A percentile compares a stretch with the other conserved stretches of the same genome.
Evolutionary conservation across 2,797 vertebrate species (phyloP).

Genomic region (Microctenopoma stevenorrisi): DNA sequence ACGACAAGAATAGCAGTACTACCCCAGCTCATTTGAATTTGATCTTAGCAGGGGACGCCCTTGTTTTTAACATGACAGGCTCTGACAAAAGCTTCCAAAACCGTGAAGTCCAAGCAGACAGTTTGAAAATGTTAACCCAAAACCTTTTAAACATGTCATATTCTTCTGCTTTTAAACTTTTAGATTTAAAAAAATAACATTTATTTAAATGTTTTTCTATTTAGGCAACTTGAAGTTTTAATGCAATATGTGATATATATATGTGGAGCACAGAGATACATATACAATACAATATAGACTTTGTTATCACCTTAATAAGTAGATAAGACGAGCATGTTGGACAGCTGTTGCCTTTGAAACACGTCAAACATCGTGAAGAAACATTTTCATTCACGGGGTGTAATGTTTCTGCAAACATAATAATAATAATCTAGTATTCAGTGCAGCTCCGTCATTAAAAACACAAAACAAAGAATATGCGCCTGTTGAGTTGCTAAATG

Average conservation of each 20-base stretch:
- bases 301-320: background rate
- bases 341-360: too few relatives aligned
- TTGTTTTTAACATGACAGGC: conserved; percentile 26
- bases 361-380: background rate
- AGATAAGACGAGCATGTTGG: background rate
- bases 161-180: too few relatives aligned
- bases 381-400: background rate
- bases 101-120: background rate
- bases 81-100: conserved; percentile 4
- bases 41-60: conserved; percentile 51
- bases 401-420: background rate
- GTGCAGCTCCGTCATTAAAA: background rate
- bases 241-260: too few relatives aligned
- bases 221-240: too few relatives aligned
- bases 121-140: too few relatives aligned
- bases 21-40: conserved; percentile 53
- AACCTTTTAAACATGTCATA: too few relatives aligned
- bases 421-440: background rate
- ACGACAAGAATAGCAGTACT: conserved; percentile 50
- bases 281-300: background rate
- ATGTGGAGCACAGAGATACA: background rate
- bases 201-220: too few relatives aligned
- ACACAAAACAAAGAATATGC: background rate
- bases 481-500: background rate
- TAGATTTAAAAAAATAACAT: too few relatives aligned